These are phyloP conservation scores for Drosophila asahinai DNA, from an alignment of 1,140 invertebrate species.

Conservation along the genomic window DNA sequence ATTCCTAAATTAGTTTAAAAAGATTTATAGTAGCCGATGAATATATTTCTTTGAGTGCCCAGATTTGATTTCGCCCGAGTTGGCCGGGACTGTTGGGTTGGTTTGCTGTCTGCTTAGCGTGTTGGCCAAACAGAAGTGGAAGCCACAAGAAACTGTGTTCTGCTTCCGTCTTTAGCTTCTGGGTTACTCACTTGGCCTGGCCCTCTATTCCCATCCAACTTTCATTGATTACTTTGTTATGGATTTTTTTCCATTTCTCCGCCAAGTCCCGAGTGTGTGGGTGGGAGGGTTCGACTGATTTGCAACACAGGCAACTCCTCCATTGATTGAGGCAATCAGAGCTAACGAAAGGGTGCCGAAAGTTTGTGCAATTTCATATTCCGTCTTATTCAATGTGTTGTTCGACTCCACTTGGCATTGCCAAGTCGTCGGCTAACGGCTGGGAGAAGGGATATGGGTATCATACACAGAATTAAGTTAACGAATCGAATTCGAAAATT, in stretches of 20 bases:
- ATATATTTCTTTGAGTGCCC: conserved; percentile 14
- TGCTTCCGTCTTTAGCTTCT: conserved; percentile 70
- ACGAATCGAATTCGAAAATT: conserved; percentile 12
- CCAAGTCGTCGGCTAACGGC: too few relatives aligned
- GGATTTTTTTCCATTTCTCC: conserved; percentile 53
- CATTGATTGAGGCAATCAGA: conserved; percentile 70
- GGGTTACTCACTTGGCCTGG: conserved; percentile 23
- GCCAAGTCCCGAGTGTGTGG: conserved; percentile 1
- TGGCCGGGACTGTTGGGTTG: conserved; percentile 30
- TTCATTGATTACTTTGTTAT: conserved; percentile 81
- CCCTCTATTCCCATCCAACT: conserved; percentile 39
- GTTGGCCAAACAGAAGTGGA: conserved; percentile 75
- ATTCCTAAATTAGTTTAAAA: too few relatives aligned
- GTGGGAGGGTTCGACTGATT: conserved; percentile 25
- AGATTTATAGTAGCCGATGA: accelerated
- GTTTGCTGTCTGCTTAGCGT: conserved; percentile 61
- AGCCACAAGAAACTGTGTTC: conserved; percentile 77
- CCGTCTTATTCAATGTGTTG: conserved; percentile 37
- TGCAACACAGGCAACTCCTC: conserved; percentile 38
- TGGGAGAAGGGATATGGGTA: conserved; percentile 7
- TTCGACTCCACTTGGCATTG: conserved; percentile 2
- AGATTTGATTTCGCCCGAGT: conserved; percentile 61
- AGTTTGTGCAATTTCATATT: conserved; percentile 60
- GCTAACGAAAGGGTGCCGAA: conserved; percentile 54
- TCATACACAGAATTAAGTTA: conserved; percentile 18